phyloP scores from a whole-genome alignment of 1,140 invertebrate genomes.

The Drosophila chauvacae region DNA sequence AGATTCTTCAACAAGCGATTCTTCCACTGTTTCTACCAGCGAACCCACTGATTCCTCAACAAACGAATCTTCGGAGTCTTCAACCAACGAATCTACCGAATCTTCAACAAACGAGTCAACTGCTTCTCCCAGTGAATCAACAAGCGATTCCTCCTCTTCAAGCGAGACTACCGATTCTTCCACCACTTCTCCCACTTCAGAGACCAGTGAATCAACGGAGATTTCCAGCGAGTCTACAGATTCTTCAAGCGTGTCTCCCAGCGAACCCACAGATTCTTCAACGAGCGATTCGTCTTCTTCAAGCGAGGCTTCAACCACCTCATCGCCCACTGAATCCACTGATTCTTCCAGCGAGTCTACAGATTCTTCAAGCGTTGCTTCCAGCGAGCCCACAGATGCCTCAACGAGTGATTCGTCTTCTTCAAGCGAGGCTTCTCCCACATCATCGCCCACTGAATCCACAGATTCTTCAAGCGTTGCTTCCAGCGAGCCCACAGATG shows the following conservation, averaged over 20 bases:
- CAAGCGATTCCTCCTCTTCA: background rate
- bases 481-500: background rate
- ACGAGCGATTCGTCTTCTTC: background rate
- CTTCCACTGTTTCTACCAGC: background rate
- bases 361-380: background rate
- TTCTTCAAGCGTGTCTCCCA: background rate
- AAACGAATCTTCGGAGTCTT: background rate
- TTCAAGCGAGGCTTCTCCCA: constrained; percentile 3
- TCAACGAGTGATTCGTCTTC: background rate
- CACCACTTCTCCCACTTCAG: background rate
- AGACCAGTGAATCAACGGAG: background rate
- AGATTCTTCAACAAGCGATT: background rate
- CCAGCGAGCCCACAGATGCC: background rate
- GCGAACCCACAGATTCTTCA: background rate
- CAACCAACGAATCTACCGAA: background rate
- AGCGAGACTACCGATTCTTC: background rate
- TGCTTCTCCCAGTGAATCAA: background rate
- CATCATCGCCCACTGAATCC: background rate
- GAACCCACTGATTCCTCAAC: background rate
- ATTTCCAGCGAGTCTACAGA: background rate
- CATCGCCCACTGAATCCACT: background rate
- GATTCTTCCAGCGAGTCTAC: background rate
- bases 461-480: background rate
- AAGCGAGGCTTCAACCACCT: background rate
- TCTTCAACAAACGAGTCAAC: constrained; percentile 5